Base-by-base conservation (phyloP, 2,797 vertebrate species). In the Alauda arvensis region DNA sequence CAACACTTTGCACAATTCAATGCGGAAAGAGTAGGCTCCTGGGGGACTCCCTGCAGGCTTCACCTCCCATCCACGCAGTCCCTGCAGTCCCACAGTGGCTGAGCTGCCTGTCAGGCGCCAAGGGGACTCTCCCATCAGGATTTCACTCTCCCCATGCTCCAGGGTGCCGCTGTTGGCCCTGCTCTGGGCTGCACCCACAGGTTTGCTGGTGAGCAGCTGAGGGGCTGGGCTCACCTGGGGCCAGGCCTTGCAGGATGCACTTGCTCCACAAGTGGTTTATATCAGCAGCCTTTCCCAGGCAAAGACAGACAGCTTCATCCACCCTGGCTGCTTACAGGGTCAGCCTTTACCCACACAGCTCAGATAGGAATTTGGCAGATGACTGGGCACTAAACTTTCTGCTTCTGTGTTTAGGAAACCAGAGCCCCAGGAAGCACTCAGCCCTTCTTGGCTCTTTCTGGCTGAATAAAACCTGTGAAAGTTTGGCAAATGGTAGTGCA, bases 261-360 rank as follows among this genome's bases (percentile, higher is more conserved):
- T 52, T 4, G 0, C 8, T 62, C 39, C 4, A 3, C 14, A 19
- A 11, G 10, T 0, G 1, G 28, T 12, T 31, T 13, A 5, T 8
- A 33, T 1, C 8, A 14, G 23, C 66, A 56, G 25, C 11, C 57
- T 43, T 28, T 33, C 18, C 25, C 37, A 18, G 24, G 28, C 20
- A 74, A 75, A 57, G 23, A 45, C 17, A 51, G 8, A 9, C 17
- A 69, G 14, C 10, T 24, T 45, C 56, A 39, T 43, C 56, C n/a
- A 31, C 19, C 11, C 31, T 33, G 28, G 7, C 18, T 26, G 3
- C 37, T 48, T 25, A 23, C 6, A 40, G 11, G 9, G 8, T 6
- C 37, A 43, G 1, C 0, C 1, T 67, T 69, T 51, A 28, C 67
- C 12, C 51, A 45, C 31, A 9, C 5, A 68, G 28, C 6, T 31